Percentiles rank a stretch among this genome's conserved stretches.
Conservation (phyloP, 2,797 vertebrate species). For the Enteromius argenteus region DNA sequence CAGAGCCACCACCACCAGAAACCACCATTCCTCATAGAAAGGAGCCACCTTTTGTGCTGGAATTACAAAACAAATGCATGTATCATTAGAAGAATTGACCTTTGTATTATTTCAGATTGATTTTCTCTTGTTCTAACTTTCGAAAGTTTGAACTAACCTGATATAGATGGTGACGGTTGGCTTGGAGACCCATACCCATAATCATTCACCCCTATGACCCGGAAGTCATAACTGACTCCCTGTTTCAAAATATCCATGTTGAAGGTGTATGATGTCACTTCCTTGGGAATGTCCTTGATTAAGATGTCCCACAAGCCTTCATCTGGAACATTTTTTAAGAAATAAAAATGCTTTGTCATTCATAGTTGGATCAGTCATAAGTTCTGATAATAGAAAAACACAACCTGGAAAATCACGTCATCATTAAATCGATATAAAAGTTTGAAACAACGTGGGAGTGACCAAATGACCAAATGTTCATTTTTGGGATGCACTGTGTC, state of each 20-base stretch:
- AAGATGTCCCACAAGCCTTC: constrained; percentile 98
- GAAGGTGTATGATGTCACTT: constrained; percentile 96
- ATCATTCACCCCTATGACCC: constrained; percentile 95
- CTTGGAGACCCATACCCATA: constrained; percentile 95
- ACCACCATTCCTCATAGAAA: constrained; percentile 99
- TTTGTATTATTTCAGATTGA: neutral
- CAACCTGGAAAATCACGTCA: neutral
- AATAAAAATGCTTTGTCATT: neutral
- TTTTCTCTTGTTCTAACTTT: neutral
- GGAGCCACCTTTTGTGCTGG: constrained; percentile 94
- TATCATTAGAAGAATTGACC: neutral
- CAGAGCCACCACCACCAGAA: constrained; percentile 96
- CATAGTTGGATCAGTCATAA: neutral
- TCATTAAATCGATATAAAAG: neutral
- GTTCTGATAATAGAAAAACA: neutral
- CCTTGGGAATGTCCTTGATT: constrained; percentile 97
- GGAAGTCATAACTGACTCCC: constrained; percentile 96
- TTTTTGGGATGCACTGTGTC: neutral
- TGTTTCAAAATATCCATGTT: constrained; percentile 95
- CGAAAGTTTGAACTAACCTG: constrained; percentile 78
- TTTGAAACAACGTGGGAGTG: neutral
- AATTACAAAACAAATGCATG: constrained; percentile 35
- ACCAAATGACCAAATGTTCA: neutral
- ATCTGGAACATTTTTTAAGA: constrained; percentile 75
- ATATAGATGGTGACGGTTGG: constrained; percentile 91